A percentile compares a stretch with the other conserved stretches of the same genome.
These are phyloP conservation scores for Meiosimyza platycephala DNA, from an alignment of 2,888 invertebrate species.

Conservation along the genomic window DNA sequence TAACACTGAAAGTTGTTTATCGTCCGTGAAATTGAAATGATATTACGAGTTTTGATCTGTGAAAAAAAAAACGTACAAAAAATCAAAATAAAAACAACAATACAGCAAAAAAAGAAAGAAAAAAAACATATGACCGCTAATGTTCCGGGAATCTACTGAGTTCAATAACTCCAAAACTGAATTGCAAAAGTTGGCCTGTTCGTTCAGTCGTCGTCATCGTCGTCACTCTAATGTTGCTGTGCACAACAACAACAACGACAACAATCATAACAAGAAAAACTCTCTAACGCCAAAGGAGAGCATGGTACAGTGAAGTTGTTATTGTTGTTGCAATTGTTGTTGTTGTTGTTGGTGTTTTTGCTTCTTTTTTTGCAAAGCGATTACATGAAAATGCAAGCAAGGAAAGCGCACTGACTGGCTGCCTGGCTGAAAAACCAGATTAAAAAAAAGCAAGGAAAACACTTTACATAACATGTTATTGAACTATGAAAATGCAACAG, in stretches of 20 bases:
- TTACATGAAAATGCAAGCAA: conserved; percentile 33
- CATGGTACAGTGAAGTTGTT: conserved; percentile 24
- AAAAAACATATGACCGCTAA: conserved; percentile 21
- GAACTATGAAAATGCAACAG: conserved; percentile 54
- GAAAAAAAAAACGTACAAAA: too few species aligned
- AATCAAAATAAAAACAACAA: too few species aligned
- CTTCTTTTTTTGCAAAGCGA: background rate
- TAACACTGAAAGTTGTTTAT: too few species aligned
- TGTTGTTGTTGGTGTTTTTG: conserved; percentile 2
- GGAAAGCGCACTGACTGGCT: background rate
- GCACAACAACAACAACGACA: conserved; percentile 16
- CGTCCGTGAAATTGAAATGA: too few species aligned
- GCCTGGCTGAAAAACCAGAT: conserved; percentile 39
- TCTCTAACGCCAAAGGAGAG: conserved; percentile 26
- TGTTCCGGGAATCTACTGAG: conserved; percentile 50
- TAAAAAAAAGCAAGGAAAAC: conserved; percentile 54
- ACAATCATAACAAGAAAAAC: conserved; percentile 16
- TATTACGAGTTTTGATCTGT: too few species aligned
- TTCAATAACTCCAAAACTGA: conserved; percentile 62
- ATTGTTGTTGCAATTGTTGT: conserved; percentile 27
- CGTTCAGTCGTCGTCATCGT: background rate
- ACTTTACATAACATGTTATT: conserved; percentile 66
- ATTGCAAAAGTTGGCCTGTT: conserved; percentile 44
- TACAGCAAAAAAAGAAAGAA: conserved; percentile 21
- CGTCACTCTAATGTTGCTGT: conserved; percentile 14